phyloP scores from a whole-genome alignment of 2,797 vertebrate genomes.

The Chanos chanos region DNA sequence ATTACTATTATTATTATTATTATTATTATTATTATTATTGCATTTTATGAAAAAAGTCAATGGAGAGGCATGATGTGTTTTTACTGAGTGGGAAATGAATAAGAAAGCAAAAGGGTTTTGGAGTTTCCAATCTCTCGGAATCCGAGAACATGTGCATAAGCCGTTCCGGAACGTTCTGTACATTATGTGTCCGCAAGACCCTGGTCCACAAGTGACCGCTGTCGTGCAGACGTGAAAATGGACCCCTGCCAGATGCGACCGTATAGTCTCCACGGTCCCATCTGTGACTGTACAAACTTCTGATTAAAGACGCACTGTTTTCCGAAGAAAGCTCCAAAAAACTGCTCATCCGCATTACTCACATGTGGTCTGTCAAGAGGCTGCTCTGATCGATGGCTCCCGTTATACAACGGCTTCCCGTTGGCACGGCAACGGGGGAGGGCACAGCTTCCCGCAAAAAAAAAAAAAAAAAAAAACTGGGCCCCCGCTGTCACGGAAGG shows the following conservation, averaged over 20 bases:
- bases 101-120: no score
- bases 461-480: conserved; percentile 13
- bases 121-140: no score
- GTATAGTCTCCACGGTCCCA: conserved; percentile 25
- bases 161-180: not conserved
- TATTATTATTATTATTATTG: not conserved
- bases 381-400: conserved; percentile 33
- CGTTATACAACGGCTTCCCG: conserved; percentile 43
- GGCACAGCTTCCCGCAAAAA: not conserved
- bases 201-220: conserved; percentile 45
- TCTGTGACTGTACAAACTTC: conserved; percentile 27
- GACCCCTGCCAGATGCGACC: conserved; percentile 56
- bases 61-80: no score
- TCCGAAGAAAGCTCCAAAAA: conserved; percentile 25
- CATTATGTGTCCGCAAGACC: not conserved
- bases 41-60: no score
- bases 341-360: conserved; percentile 33
- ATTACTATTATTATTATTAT: not conserved
- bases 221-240: conserved; percentile 39
- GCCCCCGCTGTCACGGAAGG: conserved; percentile 13
- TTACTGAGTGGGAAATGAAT: no score
- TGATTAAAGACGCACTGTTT: conserved; percentile 49
- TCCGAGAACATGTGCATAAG: no score
- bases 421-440: not conserved
- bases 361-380: conserved; percentile 12